Base-by-base conservation (phyloP, 2,888 invertebrate species). In the Synergus itoensis region DNA sequence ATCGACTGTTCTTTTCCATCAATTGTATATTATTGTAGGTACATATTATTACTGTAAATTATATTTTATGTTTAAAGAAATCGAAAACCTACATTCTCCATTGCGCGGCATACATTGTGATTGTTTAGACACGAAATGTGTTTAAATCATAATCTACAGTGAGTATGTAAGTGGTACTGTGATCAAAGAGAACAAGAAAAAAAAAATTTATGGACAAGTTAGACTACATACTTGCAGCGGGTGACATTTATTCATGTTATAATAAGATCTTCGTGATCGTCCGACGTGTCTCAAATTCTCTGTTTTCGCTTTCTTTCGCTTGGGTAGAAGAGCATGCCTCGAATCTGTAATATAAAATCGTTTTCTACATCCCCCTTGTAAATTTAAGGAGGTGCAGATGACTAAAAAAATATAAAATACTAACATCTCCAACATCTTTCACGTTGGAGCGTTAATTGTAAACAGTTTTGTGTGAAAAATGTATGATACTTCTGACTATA, bases 131-230 rank as follows among this genome's bases (percentile, higher is more conserved):
- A 53, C 73, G 9, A 53, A 53, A 73, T 73, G 73, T 53, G 73
- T 73, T 73, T 73, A 73, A 73, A 73, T 73, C 73, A 73, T 73
- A 45, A 28, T 36, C 73, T 73, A 73, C 53, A 73, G 73, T 53
- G 53, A 73, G 73, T 53, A 73, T 53, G 73, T 73, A 73, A 73
- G 48, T 73, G 67, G 7, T 18, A 67, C 67, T 67, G 21, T 67
- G 14, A 43, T 67, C 4, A 28, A 77, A 80, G 28, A 64, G 76
- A 80, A 78, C 77, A 48, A 80, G 79, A 67, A 79, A 28, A 21
- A 77, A 76, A 65, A 48, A n/a, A n/a, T n/a, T 75, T 79, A 65
- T 77, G 69, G 83, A 81, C 69, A 75, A 80, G 60, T 81, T 81
- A 79, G 79, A 43, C 76, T 45, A 76, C 63, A 63, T 79, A 79